Evolutionary conservation across 2,113 vertebrate genomes (phyloP), one percentile per base, ranked within the genome.

Genomic region (Thunnus maccoyii): DNA sequence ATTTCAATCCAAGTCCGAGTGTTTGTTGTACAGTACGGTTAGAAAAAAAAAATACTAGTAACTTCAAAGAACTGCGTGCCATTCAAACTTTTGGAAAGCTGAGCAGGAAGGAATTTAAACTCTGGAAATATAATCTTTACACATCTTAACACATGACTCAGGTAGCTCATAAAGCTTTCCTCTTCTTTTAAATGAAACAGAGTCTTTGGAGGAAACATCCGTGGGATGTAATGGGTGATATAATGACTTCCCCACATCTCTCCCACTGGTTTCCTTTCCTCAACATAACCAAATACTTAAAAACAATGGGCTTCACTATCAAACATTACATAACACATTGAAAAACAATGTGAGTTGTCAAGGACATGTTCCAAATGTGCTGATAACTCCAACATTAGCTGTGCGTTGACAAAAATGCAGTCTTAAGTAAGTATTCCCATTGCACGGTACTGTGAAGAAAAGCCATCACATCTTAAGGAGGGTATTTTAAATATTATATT

Each of bases 261-360:
- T 20, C 64, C 13, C 48, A 70, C 16, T 2, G 20, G 68, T 78
- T 94, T 90, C 88, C 90, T 90, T 48, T 85, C 56, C 67, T 77
- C 46, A 48, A 81, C 65, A 71, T 51, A 50, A 63, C 62, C 13
- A 18, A 62, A 65, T 22, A 54, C 70, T 64, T 46, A 1, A 62
- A 76, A 87, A 90, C 88, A 92, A 91, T 87, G 76, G 62, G 16
- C 44, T 54, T 66, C 60, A 4, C 32, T 83, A 78, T 88, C 65
- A 62, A 36, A 57, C 14, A 47, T 88, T 84, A 76, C 61, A 47
- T 66, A 85, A 88, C 41, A 7, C 3, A 20, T 4, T 50, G 27
- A 46, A 81, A 80, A 88, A 41, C 83, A 72, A 72, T 18, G 27
- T 14, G 11, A 12, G 7, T 3, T 13, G 27, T 13, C 61, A 74